Conservation (phyloP, 2,113 vertebrate species). For the Prolemur simus region DNA sequence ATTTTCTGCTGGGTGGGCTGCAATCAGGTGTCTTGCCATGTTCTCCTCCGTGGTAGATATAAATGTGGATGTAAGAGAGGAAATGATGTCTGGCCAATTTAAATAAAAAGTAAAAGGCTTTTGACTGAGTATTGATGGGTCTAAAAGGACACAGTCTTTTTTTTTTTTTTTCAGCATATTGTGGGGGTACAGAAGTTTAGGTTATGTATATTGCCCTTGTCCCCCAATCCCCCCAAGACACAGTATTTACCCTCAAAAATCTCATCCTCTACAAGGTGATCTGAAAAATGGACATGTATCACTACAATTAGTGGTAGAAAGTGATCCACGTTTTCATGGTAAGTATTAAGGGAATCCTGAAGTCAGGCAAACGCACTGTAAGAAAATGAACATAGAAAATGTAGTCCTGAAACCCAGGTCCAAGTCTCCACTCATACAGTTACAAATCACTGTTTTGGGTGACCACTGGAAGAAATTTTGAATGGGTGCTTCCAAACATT, state of each 20-base stretch:
- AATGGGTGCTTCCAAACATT: background rate
- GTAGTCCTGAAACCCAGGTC: background rate
- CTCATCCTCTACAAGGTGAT: background rate
- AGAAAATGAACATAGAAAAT: background rate
- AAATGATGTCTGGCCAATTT: background rate
- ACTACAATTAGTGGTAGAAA: background rate
- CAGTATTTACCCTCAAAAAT: background rate
- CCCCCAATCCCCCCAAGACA: no score
- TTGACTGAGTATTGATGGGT: background rate
- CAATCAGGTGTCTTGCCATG: background rate
- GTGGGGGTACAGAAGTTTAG: no score
- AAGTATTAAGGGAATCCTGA: background rate
- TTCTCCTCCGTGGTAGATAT: background rate
- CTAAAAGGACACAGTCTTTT: background rate
- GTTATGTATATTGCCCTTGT: no score
- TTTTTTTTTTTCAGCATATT: no score
- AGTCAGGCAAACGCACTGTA: background rate
- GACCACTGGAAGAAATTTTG: background rate
- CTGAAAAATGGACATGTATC: background rate
- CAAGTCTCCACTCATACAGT: background rate
- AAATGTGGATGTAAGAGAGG: background rate
- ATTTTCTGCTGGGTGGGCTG: background rate
- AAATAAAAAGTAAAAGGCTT: slow-evolving; percentile 23
- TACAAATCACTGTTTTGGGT: background rate
- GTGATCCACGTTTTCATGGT: background rate